Evolutionary conservation across 2,888 invertebrate genomes (phyloP).

Genomic region (Sclerodermus sp.): DNA sequence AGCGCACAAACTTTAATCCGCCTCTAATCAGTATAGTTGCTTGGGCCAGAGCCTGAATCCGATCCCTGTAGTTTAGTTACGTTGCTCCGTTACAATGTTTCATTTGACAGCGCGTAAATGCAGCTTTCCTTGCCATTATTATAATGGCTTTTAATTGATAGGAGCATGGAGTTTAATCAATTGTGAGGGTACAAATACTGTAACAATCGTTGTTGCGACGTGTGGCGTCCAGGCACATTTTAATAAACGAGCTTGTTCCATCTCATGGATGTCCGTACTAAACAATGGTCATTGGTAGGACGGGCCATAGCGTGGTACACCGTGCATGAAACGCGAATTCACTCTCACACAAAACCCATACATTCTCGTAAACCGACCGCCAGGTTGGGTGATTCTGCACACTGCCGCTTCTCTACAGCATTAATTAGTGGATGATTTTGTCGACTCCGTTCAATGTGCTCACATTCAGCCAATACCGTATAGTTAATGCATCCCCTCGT

Average conservation of each 20-base stretch:
- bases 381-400: background rate
- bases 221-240: conserved; percentile 1
- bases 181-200: too few relatives aligned
- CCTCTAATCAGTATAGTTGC: too few relatives aligned
- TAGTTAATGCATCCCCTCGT: conserved; percentile 11
- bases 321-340: conserved; percentile 12
- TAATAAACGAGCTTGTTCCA: conserved; percentile 12
- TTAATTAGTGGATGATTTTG: conserved; percentile 38
- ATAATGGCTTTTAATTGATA: too few relatives aligned
- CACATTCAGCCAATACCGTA: conserved; percentile 28
- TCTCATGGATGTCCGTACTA: conserved; percentile 5
- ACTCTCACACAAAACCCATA: conserved; percentile 10
- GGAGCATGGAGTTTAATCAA: too few relatives aligned
- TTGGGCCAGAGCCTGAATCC: too few relatives aligned
- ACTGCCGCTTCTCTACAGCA: conserved; percentile 14
- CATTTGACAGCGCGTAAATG: conserved; percentile 1
- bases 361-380: conserved; percentile 12
- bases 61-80: too few relatives aligned
- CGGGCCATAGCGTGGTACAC: conserved; percentile 4
- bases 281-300: conserved; percentile 16
- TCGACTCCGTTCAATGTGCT: conserved; percentile 26
- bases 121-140: too few relatives aligned
- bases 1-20: conserved; percentile 9
- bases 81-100: too few relatives aligned
- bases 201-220: too few relatives aligned